A percentile compares a stretch with the other conserved stretches of the same genome.
Conservation (phyloP, 2,888 invertebrate genomes). For the Diplolepis rosae region DNA sequence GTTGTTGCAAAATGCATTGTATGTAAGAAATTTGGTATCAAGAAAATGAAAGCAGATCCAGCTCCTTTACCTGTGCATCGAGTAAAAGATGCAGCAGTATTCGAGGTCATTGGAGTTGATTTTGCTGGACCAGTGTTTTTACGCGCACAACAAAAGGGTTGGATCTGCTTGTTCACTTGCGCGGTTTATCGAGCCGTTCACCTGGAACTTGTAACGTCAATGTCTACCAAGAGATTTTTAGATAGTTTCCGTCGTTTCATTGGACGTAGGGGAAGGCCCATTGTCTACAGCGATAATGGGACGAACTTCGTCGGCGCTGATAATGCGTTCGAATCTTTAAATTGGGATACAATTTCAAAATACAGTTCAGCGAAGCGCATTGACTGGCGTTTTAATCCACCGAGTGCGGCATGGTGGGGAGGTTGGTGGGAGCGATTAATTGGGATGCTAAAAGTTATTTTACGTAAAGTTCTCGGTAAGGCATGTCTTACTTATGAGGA, state of each 20-base stretch:
- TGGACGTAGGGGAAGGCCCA: constrained; percentile 51
- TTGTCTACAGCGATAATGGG: constrained; percentile 68
- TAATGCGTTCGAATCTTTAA: constrained; percentile 51
- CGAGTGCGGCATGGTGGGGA: no score
- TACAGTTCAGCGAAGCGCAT: background rate
- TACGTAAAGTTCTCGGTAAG: no score
- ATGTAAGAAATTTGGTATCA: constrained; percentile 49
- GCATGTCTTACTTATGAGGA: no score
- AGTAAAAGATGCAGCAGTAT: constrained; percentile 41
- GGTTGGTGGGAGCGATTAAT: no score
- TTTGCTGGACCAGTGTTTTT: constrained; percentile 63
- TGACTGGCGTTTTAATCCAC: background rate
- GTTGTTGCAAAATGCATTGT: constrained; percentile 39
- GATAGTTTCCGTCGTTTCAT: constrained; percentile 45
- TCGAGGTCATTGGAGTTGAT: constrained; percentile 58
- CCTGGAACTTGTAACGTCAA: constrained; percentile 60
- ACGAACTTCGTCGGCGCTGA: constrained; percentile 66
- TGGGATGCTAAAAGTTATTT: no score
- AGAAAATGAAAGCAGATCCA: constrained; percentile 45
- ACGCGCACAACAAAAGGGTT: constrained; percentile 53
- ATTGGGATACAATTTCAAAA: constrained; percentile 48
- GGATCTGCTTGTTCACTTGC: constrained; percentile 66
- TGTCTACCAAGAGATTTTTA: constrained; percentile 60
- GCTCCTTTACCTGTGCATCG: constrained; percentile 60
- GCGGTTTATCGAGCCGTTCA: constrained; percentile 66